Percentiles rank a stretch among this genome's conserved stretches.
Evolutionary conservation across 1,140 invertebrate genomes (phyloP).

Genomic region (Drosophila tristis): DNA sequence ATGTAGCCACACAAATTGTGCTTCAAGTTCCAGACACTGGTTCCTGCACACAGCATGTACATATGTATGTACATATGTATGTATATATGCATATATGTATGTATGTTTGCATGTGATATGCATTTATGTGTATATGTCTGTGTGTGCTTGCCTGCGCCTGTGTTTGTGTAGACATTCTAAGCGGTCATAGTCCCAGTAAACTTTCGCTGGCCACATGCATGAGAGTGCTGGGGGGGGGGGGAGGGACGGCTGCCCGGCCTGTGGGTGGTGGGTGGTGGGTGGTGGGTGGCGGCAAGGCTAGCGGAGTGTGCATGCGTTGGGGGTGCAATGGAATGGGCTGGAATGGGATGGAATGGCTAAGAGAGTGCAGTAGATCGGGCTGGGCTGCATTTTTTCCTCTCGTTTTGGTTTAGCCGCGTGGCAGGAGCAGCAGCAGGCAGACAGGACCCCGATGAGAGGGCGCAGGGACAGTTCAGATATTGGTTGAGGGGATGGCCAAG

Average conservation of each 20-base stretch:
- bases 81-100: no score
- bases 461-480: no score
- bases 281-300: background rate
- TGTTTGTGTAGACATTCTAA: constrained; percentile 80
- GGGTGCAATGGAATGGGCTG: background rate
- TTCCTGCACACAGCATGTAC: constrained; percentile 41
- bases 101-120: background rate
- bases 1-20: constrained; percentile 55
- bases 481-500: no score
- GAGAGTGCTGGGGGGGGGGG: constrained; percentile 18
- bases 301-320: no score
- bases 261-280: constrained; percentile 2
- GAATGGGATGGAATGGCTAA: no score
- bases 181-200: constrained; percentile 83
- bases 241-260: constrained; percentile 4
- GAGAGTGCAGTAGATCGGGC: no score
- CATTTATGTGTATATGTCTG: constrained; percentile 3
- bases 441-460: no score
- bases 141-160: constrained; percentile 42
- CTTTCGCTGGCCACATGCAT: constrained; percentile 68
- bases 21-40: constrained; percentile 77
- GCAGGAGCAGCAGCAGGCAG: no score
- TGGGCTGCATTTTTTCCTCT: no score
- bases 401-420: no score
- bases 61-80: no score